These are phyloP conservation scores for Petromus typicus DNA, from an alignment of 2,113 vertebrate genomes.

Conservation along the genomic window DNA sequence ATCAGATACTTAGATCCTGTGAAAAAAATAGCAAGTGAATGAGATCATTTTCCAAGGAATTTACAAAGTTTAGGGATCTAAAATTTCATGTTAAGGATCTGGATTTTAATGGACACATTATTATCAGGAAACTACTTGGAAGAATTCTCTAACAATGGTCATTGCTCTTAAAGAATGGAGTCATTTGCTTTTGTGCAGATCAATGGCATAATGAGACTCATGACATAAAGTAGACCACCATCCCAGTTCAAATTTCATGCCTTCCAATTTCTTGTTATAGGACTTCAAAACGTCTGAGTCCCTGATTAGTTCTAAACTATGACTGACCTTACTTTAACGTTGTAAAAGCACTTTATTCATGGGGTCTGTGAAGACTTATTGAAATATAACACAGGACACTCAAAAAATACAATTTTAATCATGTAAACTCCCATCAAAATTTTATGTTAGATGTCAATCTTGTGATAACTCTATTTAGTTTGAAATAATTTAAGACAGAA, in stretches of 20 bases:
- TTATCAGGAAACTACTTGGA: neutral
- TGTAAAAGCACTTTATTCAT: neutral
- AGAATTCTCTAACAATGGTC: neutral
- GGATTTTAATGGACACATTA: neutral
- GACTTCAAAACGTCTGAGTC: constrained; percentile 11
- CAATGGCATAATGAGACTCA: constrained; percentile 9
- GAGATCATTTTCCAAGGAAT: neutral
- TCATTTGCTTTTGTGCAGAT: neutral
- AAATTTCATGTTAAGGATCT: neutral
- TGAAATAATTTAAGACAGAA: neutral
- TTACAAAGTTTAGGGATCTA: neutral
- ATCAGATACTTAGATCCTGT: neutral
- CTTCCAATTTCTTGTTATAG: constrained; percentile 1
- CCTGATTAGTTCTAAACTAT: neutral
- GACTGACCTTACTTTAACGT: neutral
- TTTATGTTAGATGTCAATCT: neutral
- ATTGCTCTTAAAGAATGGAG: neutral
- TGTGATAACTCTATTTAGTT: constrained; percentile 3
- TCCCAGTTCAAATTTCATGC: neutral
- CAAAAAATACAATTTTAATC: neutral
- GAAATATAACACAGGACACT: neutral
- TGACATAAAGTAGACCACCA: neutral
- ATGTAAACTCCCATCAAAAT: neutral
- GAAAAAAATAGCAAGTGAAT: neutral
- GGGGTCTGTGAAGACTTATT: neutral